A percentile compares a stretch with the other conserved stretches of the same genome.
These are phyloP conservation scores for Ennomos erosarius DNA, from an alignment of 2,888 invertebrate genomes.

Conservation along the genomic window DNA sequence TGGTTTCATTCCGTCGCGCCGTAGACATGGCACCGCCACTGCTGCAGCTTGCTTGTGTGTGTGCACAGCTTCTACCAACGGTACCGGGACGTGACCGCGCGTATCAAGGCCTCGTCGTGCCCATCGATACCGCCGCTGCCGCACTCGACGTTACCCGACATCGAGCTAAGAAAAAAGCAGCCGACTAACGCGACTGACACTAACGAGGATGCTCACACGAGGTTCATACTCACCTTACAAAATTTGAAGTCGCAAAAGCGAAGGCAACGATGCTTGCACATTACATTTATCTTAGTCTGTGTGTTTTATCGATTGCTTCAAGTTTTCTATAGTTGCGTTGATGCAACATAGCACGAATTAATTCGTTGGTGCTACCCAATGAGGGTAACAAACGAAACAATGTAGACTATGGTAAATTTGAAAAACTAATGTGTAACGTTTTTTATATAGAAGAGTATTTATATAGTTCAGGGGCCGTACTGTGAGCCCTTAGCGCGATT, in stretches of 20 bases:
- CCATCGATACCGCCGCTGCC: constrained; percentile 89
- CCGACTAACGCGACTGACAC: constrained; percentile 63
- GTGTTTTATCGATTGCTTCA: no score
- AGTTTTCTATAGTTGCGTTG: no score
- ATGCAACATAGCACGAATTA: no score
- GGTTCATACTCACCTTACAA: constrained; percentile 67
- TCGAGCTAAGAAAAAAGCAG: constrained; percentile 67
- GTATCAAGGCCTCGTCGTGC: constrained; percentile 94
- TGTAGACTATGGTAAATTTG: no score
- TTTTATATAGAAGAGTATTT: no score
- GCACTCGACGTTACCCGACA: constrained; percentile 65
- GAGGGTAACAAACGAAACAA: no score
- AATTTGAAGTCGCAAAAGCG: constrained; percentile 10
- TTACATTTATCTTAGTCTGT: no score
- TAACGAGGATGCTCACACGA: constrained; percentile 76
- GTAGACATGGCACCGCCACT: constrained; percentile 12
- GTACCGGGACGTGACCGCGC: constrained; percentile 94
- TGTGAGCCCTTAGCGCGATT: no score
- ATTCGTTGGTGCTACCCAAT: no score
- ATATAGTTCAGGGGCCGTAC: no score
- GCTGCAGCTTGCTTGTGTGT: constrained; percentile 47
- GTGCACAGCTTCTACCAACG: constrained; percentile 94
- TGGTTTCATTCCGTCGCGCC: constrained; percentile 25
- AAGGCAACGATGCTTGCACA: constrained; percentile 21
- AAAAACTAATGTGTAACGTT: no score